Percentiles rank a stretch among this genome's conserved stretches.
Conservation (phyloP, 2,113 vertebrate genomes). For the Eptesicus fuscus region DNA sequence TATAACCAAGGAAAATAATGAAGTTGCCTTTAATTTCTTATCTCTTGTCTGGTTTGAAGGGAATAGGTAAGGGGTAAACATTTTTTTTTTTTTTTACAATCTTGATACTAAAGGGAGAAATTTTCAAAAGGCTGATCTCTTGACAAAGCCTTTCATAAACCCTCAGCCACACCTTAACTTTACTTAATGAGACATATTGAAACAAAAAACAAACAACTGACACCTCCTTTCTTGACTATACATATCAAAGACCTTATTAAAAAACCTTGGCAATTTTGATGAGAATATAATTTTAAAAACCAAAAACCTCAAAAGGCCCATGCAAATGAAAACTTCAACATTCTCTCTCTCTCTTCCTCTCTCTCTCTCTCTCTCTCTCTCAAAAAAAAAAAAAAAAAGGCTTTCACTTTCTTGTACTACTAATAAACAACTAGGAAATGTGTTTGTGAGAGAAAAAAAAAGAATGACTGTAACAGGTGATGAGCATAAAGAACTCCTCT, state of each 20-base stretch:
- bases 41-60: not conserved
- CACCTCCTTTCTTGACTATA: not conserved
- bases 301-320: not conserved
- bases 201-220: not conserved
- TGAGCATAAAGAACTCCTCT: not conserved
- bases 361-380: too few relatives aligned
- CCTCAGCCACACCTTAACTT: not conserved
- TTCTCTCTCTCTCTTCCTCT: not conserved
- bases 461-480: conserved; percentile 64
- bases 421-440: not conserved
- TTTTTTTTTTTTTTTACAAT: not conserved
- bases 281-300: not conserved
- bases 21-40: not conserved
- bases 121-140: conserved; percentile 22
- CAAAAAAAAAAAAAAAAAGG: not conserved
- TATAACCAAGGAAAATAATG: conserved; percentile 20
- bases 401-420: not conserved
- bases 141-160: not conserved
- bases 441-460: not conserved
- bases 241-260: not conserved
- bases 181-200: not conserved
- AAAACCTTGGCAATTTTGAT: not conserved
- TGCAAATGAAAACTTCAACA: not conserved
- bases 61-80: not conserved
- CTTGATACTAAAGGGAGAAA: not conserved